phyloP scores from a whole-genome alignment of 2,113 vertebrate genomes.

The Silurus glanis region DNA sequence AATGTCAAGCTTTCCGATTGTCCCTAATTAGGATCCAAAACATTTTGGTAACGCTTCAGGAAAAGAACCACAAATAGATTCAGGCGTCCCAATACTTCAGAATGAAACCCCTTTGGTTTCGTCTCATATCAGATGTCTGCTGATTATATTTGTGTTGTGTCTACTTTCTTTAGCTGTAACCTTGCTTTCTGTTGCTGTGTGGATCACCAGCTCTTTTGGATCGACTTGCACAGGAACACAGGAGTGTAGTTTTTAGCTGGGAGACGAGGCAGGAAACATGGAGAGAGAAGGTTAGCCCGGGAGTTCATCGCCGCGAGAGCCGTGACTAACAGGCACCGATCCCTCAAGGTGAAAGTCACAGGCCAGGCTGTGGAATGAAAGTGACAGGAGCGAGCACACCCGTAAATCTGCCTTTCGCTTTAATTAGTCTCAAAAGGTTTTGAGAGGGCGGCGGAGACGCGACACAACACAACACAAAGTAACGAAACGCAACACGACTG shows the following conservation, averaged over 20 bases:
- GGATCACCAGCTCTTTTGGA: conserved; percentile 1
- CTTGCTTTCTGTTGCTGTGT: neutral
- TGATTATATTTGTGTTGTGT: neutral
- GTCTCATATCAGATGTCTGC: too few relatives aligned
- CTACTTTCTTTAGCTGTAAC: neutral
- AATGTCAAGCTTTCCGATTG: too few relatives aligned
- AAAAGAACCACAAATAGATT: too few relatives aligned
- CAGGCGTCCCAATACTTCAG: too few relatives aligned
- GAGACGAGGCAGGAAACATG: neutral
- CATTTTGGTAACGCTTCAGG: too few relatives aligned
- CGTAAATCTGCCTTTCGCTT: conserved; percentile 56
- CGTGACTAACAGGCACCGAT: conserved; percentile 54
- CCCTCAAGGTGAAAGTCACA: conserved; percentile 55
- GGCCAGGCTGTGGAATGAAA: conserved; percentile 34
- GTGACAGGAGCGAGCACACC: conserved; percentile 55
- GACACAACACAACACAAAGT: neutral
- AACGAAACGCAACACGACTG: neutral
- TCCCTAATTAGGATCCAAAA: too few relatives aligned
- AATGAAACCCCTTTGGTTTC: too few relatives aligned
- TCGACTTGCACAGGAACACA: conserved; percentile 9
- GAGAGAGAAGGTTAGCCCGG: conserved; percentile 25
- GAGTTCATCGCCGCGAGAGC: conserved; percentile 38
- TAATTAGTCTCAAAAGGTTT: conserved; percentile 60
- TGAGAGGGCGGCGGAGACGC: conserved; percentile 13
- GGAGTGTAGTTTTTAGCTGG: neutral